Conservation (phyloP, 2,888 invertebrate genomes). For the Nycteola revayana region DNA sequence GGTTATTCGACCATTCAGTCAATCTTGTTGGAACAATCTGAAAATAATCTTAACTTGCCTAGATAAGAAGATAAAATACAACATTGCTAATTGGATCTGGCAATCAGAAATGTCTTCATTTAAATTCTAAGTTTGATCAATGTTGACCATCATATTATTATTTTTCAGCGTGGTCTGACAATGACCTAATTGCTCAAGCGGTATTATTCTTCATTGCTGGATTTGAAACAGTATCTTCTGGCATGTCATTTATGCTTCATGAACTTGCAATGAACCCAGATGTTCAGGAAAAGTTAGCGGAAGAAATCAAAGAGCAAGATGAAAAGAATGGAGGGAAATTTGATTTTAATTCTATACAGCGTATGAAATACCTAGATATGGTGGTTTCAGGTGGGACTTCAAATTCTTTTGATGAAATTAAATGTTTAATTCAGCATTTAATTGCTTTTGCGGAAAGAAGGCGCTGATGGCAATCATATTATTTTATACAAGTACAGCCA, state of each 20-base stretch:
- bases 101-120: no score
- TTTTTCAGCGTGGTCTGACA: slow-evolving; percentile 55
- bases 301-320: slow-evolving; percentile 76
- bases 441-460: not conserved
- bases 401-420: no score
- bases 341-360: slow-evolving; percentile 69
- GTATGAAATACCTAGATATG: slow-evolving; percentile 83
- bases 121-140: no score
- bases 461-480: not conserved
- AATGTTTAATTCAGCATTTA: not conserved
- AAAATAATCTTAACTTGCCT: no score
- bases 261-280: slow-evolving; percentile 82
- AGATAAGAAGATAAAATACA: no score
- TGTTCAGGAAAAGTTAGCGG: slow-evolving; percentile 72
- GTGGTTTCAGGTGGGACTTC: slow-evolving; percentile 77
- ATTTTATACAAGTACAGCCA: not conserved
- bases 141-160: no score
- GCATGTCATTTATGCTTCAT: slow-evolving; percentile 73
- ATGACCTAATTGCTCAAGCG: slow-evolving; percentile 68
- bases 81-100: no score
- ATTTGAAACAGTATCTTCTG: slow-evolving; percentile 68
- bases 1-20: no score
- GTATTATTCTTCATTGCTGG: slow-evolving; percentile 79
- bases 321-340: slow-evolving; percentile 55
- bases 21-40: no score